Conservation (phyloP, 92 coral and sea anemone genomes). For the Paragorgia papillata region DNA sequence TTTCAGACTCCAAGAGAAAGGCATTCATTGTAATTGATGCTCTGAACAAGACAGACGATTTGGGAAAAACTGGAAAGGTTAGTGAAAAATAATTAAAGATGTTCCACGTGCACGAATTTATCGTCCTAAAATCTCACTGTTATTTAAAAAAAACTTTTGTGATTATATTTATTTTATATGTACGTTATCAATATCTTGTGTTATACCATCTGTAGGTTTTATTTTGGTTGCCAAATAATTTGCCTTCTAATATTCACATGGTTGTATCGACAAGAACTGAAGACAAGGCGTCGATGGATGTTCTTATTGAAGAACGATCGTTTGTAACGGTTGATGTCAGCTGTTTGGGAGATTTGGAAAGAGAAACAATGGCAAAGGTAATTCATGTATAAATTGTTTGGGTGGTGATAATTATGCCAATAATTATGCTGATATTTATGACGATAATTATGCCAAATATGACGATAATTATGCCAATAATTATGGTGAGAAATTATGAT, state of each 20-base stretch:
- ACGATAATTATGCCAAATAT: no score
- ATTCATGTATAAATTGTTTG: neutral
- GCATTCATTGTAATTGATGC: conserved; percentile 75
- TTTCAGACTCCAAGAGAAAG: conserved; percentile 54
- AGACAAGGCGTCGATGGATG: conserved; percentile 61
- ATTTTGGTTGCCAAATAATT: conserved; percentile 75
- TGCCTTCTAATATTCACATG: conserved; percentile 65
- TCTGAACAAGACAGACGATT: conserved; percentile 72
- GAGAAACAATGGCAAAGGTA: conserved; percentile 80
- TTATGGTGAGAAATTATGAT: no score
- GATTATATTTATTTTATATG: no score
- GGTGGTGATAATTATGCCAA: neutral
- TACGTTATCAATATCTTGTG: neutral
- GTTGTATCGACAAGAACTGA: conserved; percentile 64
- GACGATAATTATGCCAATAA: no score
- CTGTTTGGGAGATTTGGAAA: conserved; percentile 55
- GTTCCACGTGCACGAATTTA: no score
- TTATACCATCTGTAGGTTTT: conserved; percentile 59
- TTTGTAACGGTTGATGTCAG: conserved; percentile 45
- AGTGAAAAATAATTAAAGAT: neutral
- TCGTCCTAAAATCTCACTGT: no score
- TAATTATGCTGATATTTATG: no score
- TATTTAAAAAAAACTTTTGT: no score
- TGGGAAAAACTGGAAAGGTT: conserved; percentile 81
- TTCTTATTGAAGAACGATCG: conserved; percentile 64